Conservation (phyloP, 2,888 invertebrate genomes). For the Pharmacophagus antenor region DNA sequence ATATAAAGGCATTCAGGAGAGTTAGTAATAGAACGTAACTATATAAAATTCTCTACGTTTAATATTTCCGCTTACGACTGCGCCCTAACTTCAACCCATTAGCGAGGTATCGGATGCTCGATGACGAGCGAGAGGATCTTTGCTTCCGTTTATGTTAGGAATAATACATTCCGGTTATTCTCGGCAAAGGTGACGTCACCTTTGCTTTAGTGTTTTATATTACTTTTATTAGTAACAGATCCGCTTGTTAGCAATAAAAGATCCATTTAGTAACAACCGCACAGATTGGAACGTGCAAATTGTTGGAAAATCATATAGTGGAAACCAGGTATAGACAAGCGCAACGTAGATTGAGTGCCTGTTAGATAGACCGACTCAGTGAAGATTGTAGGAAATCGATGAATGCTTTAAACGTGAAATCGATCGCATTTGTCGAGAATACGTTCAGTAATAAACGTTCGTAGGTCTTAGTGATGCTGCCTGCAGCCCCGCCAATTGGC, state of each 20-base stretch:
- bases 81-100: constrained; percentile 1
- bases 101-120: constrained; percentile 4
- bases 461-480: no score
- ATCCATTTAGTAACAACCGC: neutral
- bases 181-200: constrained; percentile 5
- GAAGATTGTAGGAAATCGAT: no score
- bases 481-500: no score
- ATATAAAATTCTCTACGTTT: neutral
- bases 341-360: no score
- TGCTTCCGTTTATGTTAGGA: constrained; percentile 12
- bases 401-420: no score
- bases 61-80: neutral
- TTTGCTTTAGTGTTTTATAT: neutral
- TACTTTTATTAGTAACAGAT: no score
- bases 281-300: neutral
- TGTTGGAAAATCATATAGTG: neutral
- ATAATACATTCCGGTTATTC: constrained; percentile 15
- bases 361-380: no score
- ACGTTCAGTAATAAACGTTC: no score
- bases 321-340: no score
- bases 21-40: neutral
- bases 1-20: no score
- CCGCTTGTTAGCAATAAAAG: no score
- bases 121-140: constrained; percentile 8
- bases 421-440: no score